phyloP scores from a whole-genome alignment of 2,797 vertebrate genomes.

The Hoplostethus atlanticus region DNA sequence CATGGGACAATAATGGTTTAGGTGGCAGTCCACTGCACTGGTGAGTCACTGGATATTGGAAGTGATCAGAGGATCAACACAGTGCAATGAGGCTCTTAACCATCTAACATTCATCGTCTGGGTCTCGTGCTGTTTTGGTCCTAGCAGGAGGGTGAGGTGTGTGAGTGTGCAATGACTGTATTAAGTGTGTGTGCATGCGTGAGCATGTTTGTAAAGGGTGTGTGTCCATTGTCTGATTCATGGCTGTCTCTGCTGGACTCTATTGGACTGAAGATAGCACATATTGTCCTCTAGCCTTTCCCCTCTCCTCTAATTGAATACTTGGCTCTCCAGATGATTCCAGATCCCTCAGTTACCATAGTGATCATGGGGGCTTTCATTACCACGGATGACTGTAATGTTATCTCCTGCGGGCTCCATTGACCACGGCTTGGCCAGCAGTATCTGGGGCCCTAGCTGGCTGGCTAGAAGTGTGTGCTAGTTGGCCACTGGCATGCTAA shows the following conservation, averaged over 20 bases:
- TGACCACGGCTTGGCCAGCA: conserved; percentile 65
- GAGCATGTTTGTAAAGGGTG: conserved; percentile 22
- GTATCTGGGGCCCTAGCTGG: conserved; percentile 64
- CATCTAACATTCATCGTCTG: conserved; percentile 65
- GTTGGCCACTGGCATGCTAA: conserved; percentile 61
- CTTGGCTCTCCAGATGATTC: conserved; percentile 60
- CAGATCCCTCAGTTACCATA: conserved; percentile 64
- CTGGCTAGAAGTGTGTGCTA: conserved; percentile 59
- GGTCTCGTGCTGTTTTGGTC: conserved; percentile 68
- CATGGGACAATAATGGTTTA: conserved; percentile 85
- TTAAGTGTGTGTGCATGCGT: conserved; percentile 53
- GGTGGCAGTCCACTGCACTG: conserved; percentile 49
- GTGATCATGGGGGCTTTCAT: conserved; percentile 65
- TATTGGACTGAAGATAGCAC: conserved; percentile 54
- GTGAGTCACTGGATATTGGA: conserved; percentile 68
- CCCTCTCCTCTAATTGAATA: conserved; percentile 59
- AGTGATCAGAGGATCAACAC: conserved; percentile 76
- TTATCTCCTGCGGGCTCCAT: conserved; percentile 62
- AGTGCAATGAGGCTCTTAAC: conserved; percentile 34
- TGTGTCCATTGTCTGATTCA: conserved; percentile 47
- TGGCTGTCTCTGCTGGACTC: conserved; percentile 32
- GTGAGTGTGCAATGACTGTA: neutral
- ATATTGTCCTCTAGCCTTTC: conserved; percentile 47
- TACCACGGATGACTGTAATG: conserved; percentile 64
- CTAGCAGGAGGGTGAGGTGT: conserved; percentile 11